These are phyloP conservation scores for Clitarchus hookeri DNA, from an alignment of 2,888 invertebrate species.

Conservation along the genomic window DNA sequence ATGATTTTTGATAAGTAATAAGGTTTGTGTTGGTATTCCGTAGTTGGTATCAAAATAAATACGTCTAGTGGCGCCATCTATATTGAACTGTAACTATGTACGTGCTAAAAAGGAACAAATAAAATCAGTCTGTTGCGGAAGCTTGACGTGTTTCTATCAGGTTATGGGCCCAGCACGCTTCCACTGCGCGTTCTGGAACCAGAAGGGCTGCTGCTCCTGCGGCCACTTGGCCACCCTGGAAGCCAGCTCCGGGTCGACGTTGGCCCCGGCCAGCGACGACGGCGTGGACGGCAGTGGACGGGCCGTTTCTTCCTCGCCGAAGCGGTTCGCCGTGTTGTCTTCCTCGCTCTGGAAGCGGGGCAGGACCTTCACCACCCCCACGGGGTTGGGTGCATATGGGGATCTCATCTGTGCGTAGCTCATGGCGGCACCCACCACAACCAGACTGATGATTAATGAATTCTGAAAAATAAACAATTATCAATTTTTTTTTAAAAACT, in stretches of 20 bases:
- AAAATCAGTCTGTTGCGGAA: too few species aligned
- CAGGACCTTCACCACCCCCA: conserved; percentile 11
- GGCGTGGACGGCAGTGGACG: background rate
- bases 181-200: conserved; percentile 2
- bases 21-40: too few species aligned
- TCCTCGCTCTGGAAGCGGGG: background rate
- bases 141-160: too few species aligned
- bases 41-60: too few species aligned
- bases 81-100: too few species aligned
- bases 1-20: too few species aligned
- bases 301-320: background rate
- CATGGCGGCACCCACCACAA: background rate
- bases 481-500: too few species aligned
- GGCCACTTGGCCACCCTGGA: background rate
- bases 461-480: background rate
- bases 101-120: too few species aligned
- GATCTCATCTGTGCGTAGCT: conserved; percentile 15
- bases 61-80: too few species aligned
- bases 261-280: background rate
- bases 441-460: background rate
- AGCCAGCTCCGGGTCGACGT: background rate
- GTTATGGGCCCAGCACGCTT: too few species aligned
- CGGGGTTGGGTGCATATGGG: conserved; percentile 7
- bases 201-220: background rate
- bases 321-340: background rate